Evolutionary conservation across 2,797 vertebrate species (phyloP).

Genomic region (Gymnodraco acuticeps): DNA sequence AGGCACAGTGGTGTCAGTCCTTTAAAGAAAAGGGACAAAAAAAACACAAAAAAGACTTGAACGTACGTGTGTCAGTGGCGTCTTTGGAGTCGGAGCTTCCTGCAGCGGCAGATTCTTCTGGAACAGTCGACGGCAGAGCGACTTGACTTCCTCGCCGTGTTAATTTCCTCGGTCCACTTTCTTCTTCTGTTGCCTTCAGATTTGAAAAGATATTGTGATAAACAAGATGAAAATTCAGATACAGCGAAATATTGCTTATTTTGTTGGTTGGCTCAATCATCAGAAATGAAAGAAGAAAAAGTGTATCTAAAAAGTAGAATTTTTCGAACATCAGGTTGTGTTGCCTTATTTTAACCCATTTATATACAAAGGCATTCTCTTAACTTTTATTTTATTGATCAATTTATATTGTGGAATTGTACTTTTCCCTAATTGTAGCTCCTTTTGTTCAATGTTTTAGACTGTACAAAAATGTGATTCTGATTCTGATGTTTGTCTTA

Average conservation of each 20-base stretch:
- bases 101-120: constrained; percentile 35
- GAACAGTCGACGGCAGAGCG: constrained; percentile 22
- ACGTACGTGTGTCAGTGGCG: constrained; percentile 43
- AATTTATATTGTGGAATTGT: too few relatives aligned
- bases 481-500: too few relatives aligned
- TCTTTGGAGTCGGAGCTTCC: constrained; percentile 45
- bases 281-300: too few relatives aligned
- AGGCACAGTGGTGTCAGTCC: background rate
- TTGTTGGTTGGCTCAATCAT: background rate
- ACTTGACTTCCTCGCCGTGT: constrained; percentile 77
- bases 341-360: too few relatives aligned
- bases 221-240: background rate
- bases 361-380: too few relatives aligned
- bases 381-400: too few relatives aligned
- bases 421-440: too few relatives aligned
- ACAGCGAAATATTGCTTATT: background rate
- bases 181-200: constrained; percentile 77
- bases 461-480: too few relatives aligned
- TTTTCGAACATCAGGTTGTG: too few relatives aligned
- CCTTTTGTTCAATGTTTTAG: too few relatives aligned
- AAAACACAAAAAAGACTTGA: background rate
- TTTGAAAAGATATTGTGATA: background rate
- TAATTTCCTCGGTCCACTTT: constrained; percentile 50
- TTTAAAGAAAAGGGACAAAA: background rate
- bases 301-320: too few relatives aligned